Evolutionary conservation across 2,113 vertebrate genomes (phyloP).

Genomic region (Nibea albiflora): DNA sequence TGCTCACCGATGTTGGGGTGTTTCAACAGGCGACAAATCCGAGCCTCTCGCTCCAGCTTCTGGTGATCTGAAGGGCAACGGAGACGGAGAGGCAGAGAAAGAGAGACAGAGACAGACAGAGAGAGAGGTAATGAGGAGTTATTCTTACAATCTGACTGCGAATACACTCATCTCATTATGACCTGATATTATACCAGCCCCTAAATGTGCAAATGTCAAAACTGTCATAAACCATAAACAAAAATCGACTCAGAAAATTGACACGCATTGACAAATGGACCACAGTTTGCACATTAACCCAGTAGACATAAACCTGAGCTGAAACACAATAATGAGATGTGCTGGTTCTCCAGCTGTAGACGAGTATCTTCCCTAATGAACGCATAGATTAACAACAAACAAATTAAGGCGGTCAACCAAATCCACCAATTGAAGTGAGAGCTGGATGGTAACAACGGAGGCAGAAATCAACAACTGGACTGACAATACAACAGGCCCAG

Average conservation of each 20-base stretch:
- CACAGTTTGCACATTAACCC: too few species aligned
- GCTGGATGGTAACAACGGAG: background rate
- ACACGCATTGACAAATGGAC: background rate
- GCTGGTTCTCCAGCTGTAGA: background rate
- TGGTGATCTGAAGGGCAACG: slow-evolving; percentile 90
- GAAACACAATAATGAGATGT: background rate
- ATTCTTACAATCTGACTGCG: slow-evolving; percentile 1
- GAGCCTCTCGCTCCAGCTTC: slow-evolving; percentile 95
- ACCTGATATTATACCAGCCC: background rate
- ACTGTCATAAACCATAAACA: background rate
- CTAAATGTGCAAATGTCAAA: slow-evolving; percentile 7
- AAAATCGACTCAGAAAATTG: too few species aligned
- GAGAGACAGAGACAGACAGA: background rate
- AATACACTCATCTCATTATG: background rate
- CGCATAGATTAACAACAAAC: background rate
- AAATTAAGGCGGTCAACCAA: background rate
- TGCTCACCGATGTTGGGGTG: slow-evolving; percentile 94
- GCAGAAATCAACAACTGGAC: background rate
- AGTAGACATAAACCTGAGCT: background rate
- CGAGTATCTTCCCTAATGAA: background rate
- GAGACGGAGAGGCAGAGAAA: background rate
- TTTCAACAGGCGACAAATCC: slow-evolving; percentile 95
- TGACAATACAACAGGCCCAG: background rate
- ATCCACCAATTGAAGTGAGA: background rate
- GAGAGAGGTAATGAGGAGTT: slow-evolving; percentile 8